Conservation (phyloP, 2,113 vertebrate species). For the Macroglossus sobrinus region DNA sequence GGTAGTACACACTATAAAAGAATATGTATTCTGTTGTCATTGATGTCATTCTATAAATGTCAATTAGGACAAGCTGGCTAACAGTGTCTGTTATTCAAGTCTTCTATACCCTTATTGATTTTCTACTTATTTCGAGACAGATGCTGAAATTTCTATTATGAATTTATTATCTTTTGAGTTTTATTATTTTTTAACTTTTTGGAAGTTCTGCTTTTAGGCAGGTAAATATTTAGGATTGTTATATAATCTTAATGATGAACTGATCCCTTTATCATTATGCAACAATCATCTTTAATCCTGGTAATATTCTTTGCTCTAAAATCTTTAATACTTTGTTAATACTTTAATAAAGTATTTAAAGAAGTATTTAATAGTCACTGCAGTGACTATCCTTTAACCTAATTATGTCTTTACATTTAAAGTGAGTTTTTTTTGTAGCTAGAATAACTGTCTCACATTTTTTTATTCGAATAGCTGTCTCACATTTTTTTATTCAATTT, state of each 20-base stretch:
- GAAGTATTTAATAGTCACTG: background rate
- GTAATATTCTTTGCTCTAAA: background rate
- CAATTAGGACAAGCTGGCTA: background rate
- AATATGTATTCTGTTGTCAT: background rate
- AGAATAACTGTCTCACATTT: background rate
- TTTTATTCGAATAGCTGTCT: background rate
- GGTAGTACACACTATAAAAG: background rate
- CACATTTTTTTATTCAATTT: background rate
- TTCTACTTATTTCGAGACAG: background rate
- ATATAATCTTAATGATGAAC: background rate
- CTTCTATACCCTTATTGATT: background rate
- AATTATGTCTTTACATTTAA: background rate
- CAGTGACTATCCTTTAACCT: too few species aligned
- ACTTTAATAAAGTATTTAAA: too few species aligned
- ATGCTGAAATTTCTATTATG: background rate
- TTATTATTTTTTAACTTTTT: background rate
- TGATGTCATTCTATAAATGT: background rate
- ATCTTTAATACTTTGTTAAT: background rate
- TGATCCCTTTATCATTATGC: background rate
- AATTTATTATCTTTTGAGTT: slow-evolving; percentile 19
- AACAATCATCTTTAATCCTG: background rate
- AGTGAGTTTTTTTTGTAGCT: background rate
- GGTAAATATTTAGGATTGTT: background rate
- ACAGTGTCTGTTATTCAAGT: background rate
- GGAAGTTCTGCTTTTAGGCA: background rate